These are phyloP conservation scores for Echinarachnius parma DNA, from an alignment of 53 echinoderm and acorn worm genomes.

Conservation along the genomic window DNA sequence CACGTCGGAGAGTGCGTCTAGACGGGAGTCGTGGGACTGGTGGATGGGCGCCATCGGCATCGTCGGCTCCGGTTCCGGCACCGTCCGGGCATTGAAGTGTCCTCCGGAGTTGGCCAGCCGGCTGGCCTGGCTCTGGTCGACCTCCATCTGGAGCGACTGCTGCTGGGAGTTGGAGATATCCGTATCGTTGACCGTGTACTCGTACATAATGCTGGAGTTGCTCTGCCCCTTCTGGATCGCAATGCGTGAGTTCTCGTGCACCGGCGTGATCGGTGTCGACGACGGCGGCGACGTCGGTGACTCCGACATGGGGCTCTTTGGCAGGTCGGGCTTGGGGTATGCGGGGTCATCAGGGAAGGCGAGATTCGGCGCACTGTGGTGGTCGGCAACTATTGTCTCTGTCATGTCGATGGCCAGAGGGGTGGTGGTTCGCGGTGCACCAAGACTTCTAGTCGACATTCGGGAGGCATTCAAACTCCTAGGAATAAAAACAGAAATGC, in stretches of 20 bases:
- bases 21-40: conserved; percentile 35
- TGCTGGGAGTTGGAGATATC: conserved; percentile 54
- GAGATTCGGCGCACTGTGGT: conserved; percentile 88
- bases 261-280: conserved; percentile 92
- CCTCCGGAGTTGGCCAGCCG: conserved; percentile 26
- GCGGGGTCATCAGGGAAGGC: conserved; percentile 65
- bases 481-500: neutral
- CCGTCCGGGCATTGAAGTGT: conserved; percentile 40
- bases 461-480: conserved; percentile 80
- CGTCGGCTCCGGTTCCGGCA: conserved; percentile 2
- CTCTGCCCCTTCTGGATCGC: conserved; percentile 89
- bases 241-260: conserved; percentile 93
- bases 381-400: conserved; percentile 82
- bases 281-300: conserved; percentile 80
- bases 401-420: conserved; percentile 92
- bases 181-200: conserved; percentile 93
- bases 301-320: conserved; percentile 56
- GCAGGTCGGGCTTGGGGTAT: conserved; percentile 29
- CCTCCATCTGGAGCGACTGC: conserved; percentile 44
- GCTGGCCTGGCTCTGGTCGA: conserved; percentile 45
- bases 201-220: conserved; percentile 92
- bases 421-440: conserved; percentile 95
- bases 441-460: conserved; percentile 91
- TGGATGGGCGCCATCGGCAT: neutral
- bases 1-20: conserved; percentile 26